These are phyloP conservation scores for Drosophila eugracilis DNA, from an alignment of 1,140 invertebrate species.

Conservation along the genomic window DNA sequence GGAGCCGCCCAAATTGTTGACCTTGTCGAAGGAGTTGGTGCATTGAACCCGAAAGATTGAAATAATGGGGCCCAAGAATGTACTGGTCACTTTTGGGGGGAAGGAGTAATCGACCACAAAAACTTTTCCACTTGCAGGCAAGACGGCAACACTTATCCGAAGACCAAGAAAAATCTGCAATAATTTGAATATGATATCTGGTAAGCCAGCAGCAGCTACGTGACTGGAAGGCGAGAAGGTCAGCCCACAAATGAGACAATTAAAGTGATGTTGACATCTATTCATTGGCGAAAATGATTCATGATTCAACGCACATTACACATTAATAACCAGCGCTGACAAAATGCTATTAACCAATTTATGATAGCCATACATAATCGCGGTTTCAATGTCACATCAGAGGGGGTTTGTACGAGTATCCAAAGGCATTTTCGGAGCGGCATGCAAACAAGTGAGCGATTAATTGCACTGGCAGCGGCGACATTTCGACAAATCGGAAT, in stretches of 20 bases:
- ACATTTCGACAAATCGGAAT: slow-evolving; percentile 47
- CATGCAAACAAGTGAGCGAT: slow-evolving; percentile 75
- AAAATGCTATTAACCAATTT: slow-evolving; percentile 60
- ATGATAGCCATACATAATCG: slow-evolving; percentile 62
- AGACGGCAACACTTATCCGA: slow-evolving; percentile 21
- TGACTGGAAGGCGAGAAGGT: slow-evolving; percentile 46
- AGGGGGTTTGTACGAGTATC: slow-evolving; percentile 15
- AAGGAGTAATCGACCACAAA: neutral
- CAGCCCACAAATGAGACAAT: slow-evolving; percentile 33
- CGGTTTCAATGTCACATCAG: slow-evolving; percentile 68
- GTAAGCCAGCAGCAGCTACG: slow-evolving; percentile 2
- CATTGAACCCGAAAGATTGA: slow-evolving; percentile 51
- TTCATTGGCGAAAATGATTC: slow-evolving; percentile 55
- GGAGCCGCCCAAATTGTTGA: slow-evolving; percentile 56
- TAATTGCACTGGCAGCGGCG: slow-evolving; percentile 60
- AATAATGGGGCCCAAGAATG: neutral
- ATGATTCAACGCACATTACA: slow-evolving; percentile 58
- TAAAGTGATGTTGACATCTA: slow-evolving; percentile 38
- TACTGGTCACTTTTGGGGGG: neutral
- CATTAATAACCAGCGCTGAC: slow-evolving; percentile 63
- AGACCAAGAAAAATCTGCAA: slow-evolving; percentile 16
- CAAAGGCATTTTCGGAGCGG: slow-evolving; percentile 30
- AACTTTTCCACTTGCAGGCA: neutral
- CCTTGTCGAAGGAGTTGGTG: slow-evolving; percentile 46
- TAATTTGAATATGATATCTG: slow-evolving; percentile 32